Percentiles rank a stretch among this genome's conserved stretches.
Conservation (phyloP, 2,113 vertebrate species). For the Stigmatopora nigra region DNA sequence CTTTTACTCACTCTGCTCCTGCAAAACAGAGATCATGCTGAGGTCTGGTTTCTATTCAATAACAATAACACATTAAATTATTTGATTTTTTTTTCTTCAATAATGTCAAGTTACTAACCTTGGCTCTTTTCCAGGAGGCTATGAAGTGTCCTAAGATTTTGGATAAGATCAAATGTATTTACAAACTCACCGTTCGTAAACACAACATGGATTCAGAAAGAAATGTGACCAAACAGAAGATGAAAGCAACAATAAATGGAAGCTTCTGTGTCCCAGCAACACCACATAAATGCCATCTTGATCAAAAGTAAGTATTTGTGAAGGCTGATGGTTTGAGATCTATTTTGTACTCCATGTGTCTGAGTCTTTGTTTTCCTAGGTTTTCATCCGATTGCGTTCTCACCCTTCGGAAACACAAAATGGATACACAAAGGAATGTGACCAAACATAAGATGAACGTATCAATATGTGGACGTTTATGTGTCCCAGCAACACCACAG, state of each 20-base stretch:
- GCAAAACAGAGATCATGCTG: constrained; percentile 68
- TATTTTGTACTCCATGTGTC: neutral
- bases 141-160: constrained; percentile 65
- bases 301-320: constrained; percentile 70
- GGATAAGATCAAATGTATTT: constrained; percentile 76
- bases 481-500: constrained; percentile 66
- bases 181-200: constrained; percentile 77
- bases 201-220: constrained; percentile 78
- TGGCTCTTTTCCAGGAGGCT: constrained; percentile 70
- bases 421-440: constrained; percentile 73
- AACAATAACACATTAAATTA: neutral
- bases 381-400: constrained; percentile 73
- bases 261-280: constrained; percentile 64
- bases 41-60: constrained; percentile 49
- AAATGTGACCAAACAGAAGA: constrained; percentile 70
- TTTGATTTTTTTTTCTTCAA: too few species aligned
- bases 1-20: constrained; percentile 83
- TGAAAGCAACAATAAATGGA: constrained; percentile 55
- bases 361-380: constrained; percentile 58
- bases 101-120: neutral
- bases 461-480: constrained; percentile 56
- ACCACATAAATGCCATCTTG: constrained; percentile 69
- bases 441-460: constrained; percentile 69
- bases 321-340: neutral
- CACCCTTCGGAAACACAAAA: constrained; percentile 77